Base-by-base conservation (phyloP, 1,140 invertebrate genomes). In the Drosophila sproati region DNA sequence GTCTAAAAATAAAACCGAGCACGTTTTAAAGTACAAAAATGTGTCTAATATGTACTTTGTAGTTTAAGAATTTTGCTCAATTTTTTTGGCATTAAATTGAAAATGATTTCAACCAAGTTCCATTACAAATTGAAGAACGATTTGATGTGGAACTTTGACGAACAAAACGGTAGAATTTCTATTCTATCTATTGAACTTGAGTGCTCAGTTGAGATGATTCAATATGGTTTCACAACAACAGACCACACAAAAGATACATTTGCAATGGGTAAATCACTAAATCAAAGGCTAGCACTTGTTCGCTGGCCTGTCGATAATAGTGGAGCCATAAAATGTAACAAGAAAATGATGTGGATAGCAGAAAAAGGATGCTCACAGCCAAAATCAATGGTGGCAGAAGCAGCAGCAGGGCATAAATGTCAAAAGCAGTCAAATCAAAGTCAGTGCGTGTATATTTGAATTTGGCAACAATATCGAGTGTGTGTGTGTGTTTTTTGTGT, bases 401-500 rank as follows among this genome's bases (percentile, higher is more conserved):
- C 35, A 55, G 51, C 67, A 68, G 41, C 56, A 69, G 83, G 71
- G 73, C 80, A 88, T 88, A 89, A 88, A 88, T 89, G 83, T 83
- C 83, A 89, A 82, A 73, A 83, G 70, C 83, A 88, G 83, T 83
- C 80, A 85, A 88, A 88, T 83, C 77, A 75, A 77, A 80, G 59
- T 75, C 50, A 59, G 37, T 68, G 71, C 55, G 41, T 67, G 55
- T 69, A 20, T 51, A 45, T 57, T 54, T 12, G 59, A 39, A 60
- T 50, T 59, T 68, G 64, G 64, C 55, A 68, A 68, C 64, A 68
- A 68, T 59, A 37, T 43, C 10, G 43, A 43, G 39, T 43, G 39
- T 43, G 6, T n/a, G 1, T 20, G 1, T 20, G 20, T n/a, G 4
- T 10, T 43, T 2, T n/a, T 0, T 20, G 0, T 20, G 20, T n/a